Evolutionary conservation across 2,797 vertebrate genomes (phyloP).

Genomic region (Syngnathus acus): DNA sequence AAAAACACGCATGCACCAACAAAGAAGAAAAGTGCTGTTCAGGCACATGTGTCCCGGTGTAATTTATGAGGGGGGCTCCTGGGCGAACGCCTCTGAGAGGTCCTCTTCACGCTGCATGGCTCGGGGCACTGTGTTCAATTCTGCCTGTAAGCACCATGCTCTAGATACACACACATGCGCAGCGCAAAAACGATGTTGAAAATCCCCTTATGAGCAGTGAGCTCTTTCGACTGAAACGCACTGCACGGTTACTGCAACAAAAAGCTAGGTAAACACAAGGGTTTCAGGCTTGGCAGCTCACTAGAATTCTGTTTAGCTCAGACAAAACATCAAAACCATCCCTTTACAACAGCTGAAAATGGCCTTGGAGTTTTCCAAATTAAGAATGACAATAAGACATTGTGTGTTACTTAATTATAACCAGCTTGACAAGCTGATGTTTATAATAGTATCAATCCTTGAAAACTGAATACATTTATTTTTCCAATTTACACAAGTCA

Average conservation of each 20-base stretch:
- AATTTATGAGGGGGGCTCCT: conserved; percentile 76
- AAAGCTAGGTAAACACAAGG: conserved; percentile 61
- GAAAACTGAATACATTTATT: neutral
- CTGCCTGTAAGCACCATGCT: conserved; percentile 33
- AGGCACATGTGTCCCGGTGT: conserved; percentile 73
- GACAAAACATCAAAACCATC: conserved; percentile 41
- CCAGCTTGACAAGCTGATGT: neutral
- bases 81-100: conserved; percentile 77
- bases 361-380: conserved; percentile 26
- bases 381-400: conserved; percentile 26
- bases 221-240: conserved; percentile 45
- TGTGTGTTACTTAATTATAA: neutral
- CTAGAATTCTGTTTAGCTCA: conserved; percentile 53
- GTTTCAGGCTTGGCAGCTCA: conserved; percentile 60
- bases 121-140: conserved; percentile 57
- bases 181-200: conserved; percentile 40
- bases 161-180: conserved; percentile 12
- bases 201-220: conserved; percentile 51
- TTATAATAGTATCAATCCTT: neutral
- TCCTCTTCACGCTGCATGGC: conserved; percentile 71
- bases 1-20: conserved; percentile 4
- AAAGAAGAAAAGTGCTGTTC: conserved; percentile 67
- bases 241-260: conserved; percentile 56
- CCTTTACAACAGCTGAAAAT: conserved; percentile 29
- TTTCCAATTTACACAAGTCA: neutral